A percentile compares a stretch with the other conserved stretches of the same genome.
phyloP scores from a whole-genome alignment of 2,888 invertebrate species.

The Chaetogeoica ovagalla region DNA sequence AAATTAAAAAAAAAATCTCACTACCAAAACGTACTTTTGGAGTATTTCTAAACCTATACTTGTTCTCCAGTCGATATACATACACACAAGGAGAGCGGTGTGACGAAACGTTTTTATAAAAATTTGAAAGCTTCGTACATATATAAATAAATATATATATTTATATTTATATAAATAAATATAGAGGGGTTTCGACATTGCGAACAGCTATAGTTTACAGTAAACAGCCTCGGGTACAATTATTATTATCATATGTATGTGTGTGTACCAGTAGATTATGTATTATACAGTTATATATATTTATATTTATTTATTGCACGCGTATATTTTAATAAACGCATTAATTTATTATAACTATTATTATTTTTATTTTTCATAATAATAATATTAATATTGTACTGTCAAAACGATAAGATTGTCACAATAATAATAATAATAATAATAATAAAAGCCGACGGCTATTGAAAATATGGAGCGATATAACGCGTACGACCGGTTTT shows the following conservation, averaged over 20 bases:
- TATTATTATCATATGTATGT: slow-evolving; percentile 16
- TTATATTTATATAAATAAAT: too few relatives aligned
- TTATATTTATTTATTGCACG: not conserved
- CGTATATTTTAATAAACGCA: slow-evolving; percentile 23
- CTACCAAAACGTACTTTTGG: not conserved
- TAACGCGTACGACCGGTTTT: slow-evolving; percentile 13
- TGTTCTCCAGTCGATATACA: not conserved
- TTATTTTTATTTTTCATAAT: slow-evolving; percentile 39
- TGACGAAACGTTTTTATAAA: slow-evolving; percentile 41
- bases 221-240: slow-evolving; percentile 27
- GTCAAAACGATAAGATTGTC: slow-evolving; percentile 45
- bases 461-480: slow-evolving; percentile 33
- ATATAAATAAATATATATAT: too few relatives aligned
- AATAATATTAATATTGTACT: slow-evolving; percentile 28
- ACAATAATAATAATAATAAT: too few relatives aligned
- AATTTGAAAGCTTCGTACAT: slow-evolving; percentile 40
- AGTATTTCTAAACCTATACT: not conserved
- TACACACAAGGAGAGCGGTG: slow-evolving; percentile 7
- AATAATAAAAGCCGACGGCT: slow-evolving; percentile 32
- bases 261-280: slow-evolving; percentile 10
- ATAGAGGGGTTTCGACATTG: slow-evolving; percentile 36
- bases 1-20: too few relatives aligned
- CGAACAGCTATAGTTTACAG: slow-evolving; percentile 17
- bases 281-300: not conserved
- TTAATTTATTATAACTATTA: slow-evolving; percentile 25